Percentiles rank a stretch among this genome's conserved stretches.
Evolutionary conservation across 2,113 vertebrate genomes (phyloP).

Genomic region (Oceanodroma tethys): DNA sequence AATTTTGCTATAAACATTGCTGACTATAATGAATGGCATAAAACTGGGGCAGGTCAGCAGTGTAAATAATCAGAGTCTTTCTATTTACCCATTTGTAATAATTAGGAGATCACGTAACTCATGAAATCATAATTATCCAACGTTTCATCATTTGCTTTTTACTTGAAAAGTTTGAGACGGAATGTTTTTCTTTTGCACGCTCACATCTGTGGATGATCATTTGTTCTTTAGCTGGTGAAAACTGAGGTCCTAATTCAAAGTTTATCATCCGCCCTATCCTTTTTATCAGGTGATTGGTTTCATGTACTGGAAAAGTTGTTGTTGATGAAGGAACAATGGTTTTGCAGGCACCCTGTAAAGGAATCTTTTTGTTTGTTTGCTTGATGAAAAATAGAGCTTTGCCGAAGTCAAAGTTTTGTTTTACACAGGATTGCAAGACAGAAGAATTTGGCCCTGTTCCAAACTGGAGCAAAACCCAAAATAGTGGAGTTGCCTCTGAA

Average conservation of each 20-base stretch:
- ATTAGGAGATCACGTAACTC: slow-evolving; percentile 8
- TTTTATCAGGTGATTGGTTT: not conserved
- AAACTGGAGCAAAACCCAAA: not conserved
- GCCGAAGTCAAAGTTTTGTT: not conserved
- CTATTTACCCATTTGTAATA: slow-evolving; percentile 51
- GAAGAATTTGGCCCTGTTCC: not conserved
- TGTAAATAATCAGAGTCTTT: slow-evolving; percentile 62
- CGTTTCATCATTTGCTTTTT: slow-evolving; percentile 50
- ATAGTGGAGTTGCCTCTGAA: not conserved
- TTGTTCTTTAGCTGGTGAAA: not conserved
- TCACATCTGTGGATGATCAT: not conserved
- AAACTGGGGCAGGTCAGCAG: slow-evolving; percentile 29
- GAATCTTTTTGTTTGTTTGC: not conserved
- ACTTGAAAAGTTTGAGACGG: not conserved
- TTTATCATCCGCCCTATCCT: not conserved
- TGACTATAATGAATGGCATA: slow-evolving; percentile 52
- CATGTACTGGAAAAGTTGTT: not conserved
- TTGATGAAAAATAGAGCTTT: not conserved
- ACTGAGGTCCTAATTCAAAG: not conserved
- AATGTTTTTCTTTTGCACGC: not conserved
- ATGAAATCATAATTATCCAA: slow-evolving; percentile 51
- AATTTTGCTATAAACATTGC: slow-evolving; percentile 63
- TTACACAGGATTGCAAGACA: not conserved
- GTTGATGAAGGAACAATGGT: not conserved
- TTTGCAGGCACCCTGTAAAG: not conserved